A percentile compares a stretch with the other conserved stretches of the same genome.
These are phyloP conservation scores for Otocyon megalotis DNA, from an alignment of 2,113 vertebrate genomes.

Conservation along the genomic window DNA sequence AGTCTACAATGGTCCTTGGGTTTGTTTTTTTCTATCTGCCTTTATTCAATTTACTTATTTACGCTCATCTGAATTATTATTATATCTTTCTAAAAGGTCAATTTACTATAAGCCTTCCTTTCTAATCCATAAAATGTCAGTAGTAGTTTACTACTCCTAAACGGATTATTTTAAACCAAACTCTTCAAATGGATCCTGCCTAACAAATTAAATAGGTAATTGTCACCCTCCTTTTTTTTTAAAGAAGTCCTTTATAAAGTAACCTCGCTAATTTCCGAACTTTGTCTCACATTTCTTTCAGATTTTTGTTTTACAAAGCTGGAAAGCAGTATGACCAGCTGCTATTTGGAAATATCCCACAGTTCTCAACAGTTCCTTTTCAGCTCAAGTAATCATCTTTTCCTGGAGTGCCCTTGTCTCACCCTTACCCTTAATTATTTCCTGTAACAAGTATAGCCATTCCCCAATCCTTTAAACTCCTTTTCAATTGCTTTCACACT, in stretches of 20 bases:
- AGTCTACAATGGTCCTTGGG: background rate
- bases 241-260: slow-evolving; percentile 4
- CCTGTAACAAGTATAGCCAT: slow-evolving; percentile 36
- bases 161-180: background rate
- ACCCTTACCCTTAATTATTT: slow-evolving; percentile 50
- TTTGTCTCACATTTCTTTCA: slow-evolving; percentile 29
- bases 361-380: slow-evolving; percentile 10
- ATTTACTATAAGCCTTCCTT: slow-evolving; percentile 25
- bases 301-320: slow-evolving; percentile 3
- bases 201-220: slow-evolving; percentile 22
- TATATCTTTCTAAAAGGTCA: background rate
- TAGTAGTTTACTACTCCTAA: background rate
- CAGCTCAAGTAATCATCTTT: slow-evolving; percentile 46
- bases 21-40: background rate
- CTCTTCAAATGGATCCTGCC: background rate
- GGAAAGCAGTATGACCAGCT: background rate
- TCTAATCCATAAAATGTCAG: background rate
- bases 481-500: slow-evolving; percentile 53
- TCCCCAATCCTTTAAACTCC: slow-evolving; percentile 37
- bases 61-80: background rate
- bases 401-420: slow-evolving; percentile 20
- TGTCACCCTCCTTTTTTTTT: background rate
- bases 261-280: background rate
- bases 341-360: slow-evolving; percentile 46
- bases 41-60: background rate